Evolutionary conservation across 2,797 vertebrate species (phyloP), one percentile per base, ranked within the genome.

Genomic region (Myotis myotis): DNA sequence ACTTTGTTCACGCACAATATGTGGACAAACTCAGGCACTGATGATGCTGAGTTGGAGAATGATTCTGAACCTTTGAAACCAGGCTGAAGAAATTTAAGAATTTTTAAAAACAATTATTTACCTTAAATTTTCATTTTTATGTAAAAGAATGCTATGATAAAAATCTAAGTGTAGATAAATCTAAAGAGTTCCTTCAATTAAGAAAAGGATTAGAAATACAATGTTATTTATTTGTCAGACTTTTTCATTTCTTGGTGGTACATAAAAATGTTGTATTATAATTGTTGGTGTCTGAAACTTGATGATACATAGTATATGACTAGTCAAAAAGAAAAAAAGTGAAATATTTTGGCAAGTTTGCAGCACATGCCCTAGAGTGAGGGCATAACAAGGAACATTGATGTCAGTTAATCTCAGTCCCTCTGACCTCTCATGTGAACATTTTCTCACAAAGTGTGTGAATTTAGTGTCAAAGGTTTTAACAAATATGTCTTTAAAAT

Each of bases 321-420:
- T 13, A 62, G 15, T 66, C 28, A 80, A 66, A 87, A 28, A 76
- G 41, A 74, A 44, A 85, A 22, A 25, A 55, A 89, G 25, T 41
- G 41, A 75, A 81, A 88, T 68, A 36, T 51, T 88, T 87, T 82
- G 55, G 12, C n/a, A 75, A 82, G 15, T 66, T 93, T 74, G 88
- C 57, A 94, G 22, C 5, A 38, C 3, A 7, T 44, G 8, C 12
- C n/a, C 57, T 23, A 41, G 81, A 93, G 23, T 6, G 9, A 94
- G 16, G 25, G 8, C 62, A 3, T 38, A 71, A 44, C 8, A 89
- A 76, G 44, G 44, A n/a, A 22, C 49, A 12, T 64, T 87, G 22
- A 64, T 30, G 60, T 55, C 79, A 33, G 1, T 83, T 47, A 19
- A 44, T n/a, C 7, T 88, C n/a, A 38, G 12, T 38, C 71, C 17